Evolutionary conservation across 2,113 vertebrate genomes (phyloP).

Genomic region (Sciurus niger): DNA sequence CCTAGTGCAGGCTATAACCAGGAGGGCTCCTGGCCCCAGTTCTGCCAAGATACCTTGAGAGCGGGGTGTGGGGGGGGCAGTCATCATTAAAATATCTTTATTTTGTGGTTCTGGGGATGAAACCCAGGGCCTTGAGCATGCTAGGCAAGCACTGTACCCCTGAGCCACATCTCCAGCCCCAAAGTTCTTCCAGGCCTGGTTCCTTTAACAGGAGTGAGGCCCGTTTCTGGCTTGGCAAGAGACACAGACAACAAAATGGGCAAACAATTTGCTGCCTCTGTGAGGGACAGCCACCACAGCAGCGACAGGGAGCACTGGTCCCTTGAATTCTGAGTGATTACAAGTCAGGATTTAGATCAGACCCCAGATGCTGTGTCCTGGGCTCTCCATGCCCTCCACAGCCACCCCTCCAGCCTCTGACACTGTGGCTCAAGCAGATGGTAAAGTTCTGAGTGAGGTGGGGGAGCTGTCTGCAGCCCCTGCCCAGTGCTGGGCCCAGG

Average conservation of each 20-base stretch:
- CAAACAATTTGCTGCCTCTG: background rate
- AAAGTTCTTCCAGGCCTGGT: background rate
- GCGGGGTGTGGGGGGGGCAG: background rate
- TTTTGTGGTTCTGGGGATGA: background rate
- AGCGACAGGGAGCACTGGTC: background rate
- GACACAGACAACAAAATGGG: background rate
- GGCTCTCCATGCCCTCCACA: background rate
- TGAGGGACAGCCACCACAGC: slow-evolving; percentile 47
- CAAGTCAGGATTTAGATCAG: background rate
- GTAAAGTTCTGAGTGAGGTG: background rate
- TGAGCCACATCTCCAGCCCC: background rate
- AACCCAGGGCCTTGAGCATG: background rate
- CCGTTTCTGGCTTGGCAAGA: slow-evolving; percentile 64
- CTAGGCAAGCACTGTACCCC: background rate
- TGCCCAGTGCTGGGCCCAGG: background rate
- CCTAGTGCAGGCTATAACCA: background rate
- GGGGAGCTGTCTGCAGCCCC: background rate
- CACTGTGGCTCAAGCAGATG: background rate
- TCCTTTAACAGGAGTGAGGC: slow-evolving; percentile 62
- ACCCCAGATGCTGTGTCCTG: background rate
- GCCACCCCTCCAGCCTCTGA: background rate
- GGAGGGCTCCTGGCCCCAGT: background rate
- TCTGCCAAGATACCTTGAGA: background rate
- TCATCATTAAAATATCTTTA: background rate
- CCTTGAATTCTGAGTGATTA: background rate